These are phyloP conservation scores for Vulpes lagopus DNA, from an alignment of 2,113 vertebrate genomes.

Conservation along the genomic window DNA sequence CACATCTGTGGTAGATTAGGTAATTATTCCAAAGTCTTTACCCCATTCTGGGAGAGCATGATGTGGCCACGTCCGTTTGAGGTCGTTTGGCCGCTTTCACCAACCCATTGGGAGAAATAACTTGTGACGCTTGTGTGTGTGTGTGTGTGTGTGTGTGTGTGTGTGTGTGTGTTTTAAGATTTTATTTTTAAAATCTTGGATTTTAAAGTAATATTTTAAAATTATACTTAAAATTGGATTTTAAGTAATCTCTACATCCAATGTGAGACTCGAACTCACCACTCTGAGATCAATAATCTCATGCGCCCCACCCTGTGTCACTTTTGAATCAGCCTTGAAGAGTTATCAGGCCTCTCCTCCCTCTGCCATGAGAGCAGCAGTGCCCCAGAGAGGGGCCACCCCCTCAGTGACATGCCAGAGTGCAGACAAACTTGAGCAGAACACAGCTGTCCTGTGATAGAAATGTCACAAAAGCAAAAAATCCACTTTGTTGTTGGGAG, in stretches of 20 bases:
- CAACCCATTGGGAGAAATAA: background rate
- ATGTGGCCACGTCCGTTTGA: background rate
- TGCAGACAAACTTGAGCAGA: background rate
- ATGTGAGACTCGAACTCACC: background rate
- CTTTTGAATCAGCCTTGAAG: background rate
- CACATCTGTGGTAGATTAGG: background rate
- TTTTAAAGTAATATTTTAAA: too few relatives aligned
- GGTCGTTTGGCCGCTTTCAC: background rate
- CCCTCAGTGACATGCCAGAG: background rate
- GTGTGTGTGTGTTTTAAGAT: background rate
- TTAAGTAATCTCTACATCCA: background rate
- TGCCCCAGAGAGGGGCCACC: background rate
- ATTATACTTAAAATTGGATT: background rate
- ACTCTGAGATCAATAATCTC: background rate
- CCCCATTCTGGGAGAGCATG: background rate
- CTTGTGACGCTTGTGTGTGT: background rate
- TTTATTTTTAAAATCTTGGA: background rate
- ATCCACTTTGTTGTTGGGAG: background rate
- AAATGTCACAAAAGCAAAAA: slow-evolving; percentile 3
- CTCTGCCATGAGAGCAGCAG: background rate
- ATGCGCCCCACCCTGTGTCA: background rate
- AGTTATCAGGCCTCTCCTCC: background rate
- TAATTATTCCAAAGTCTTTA: background rate
- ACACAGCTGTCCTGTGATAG: background rate
- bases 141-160: background rate